Evolutionary conservation across 2,113 vertebrate species (phyloP).

Genomic region (Calonectris borealis): DNA sequence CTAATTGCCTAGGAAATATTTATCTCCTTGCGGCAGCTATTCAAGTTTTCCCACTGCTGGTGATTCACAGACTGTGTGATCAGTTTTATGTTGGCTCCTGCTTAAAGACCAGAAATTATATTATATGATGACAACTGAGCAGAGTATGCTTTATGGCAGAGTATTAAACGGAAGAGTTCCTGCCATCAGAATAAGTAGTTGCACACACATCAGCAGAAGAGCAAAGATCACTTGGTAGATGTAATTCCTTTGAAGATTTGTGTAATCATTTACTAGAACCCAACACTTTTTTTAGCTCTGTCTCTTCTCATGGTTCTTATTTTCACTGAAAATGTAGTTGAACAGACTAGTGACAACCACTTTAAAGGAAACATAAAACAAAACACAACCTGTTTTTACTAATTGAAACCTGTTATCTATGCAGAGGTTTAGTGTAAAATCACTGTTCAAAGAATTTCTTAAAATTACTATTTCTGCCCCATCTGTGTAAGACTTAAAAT

Average conservation of each 20-base stretch:
- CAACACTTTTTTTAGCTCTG: neutral
- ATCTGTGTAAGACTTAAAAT: neutral
- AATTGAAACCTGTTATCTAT: neutral
- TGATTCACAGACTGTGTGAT: neutral
- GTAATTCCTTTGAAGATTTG: neutral
- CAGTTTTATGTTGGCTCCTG: neutral
- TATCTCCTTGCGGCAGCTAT: neutral
- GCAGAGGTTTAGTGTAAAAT: neutral
- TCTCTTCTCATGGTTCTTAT: neutral
- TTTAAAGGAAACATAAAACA: neutral
- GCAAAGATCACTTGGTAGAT: slow-evolving; percentile 12
- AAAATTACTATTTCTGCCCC: neutral
- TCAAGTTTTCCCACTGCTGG: neutral
- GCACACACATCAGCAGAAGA: neutral
- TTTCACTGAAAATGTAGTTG: neutral
- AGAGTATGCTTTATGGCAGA: neutral
- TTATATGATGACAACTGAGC: neutral
- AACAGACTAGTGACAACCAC: neutral
- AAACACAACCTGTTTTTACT: neutral
- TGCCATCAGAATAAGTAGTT: neutral
- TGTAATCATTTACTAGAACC: neutral
- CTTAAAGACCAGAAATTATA: neutral
- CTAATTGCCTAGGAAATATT: neutral
- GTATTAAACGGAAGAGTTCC: neutral
- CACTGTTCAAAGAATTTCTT: neutral